These are phyloP conservation scores for Nicator chloris DNA, from an alignment of 2,113 vertebrate species.

Conservation along the genomic window DNA sequence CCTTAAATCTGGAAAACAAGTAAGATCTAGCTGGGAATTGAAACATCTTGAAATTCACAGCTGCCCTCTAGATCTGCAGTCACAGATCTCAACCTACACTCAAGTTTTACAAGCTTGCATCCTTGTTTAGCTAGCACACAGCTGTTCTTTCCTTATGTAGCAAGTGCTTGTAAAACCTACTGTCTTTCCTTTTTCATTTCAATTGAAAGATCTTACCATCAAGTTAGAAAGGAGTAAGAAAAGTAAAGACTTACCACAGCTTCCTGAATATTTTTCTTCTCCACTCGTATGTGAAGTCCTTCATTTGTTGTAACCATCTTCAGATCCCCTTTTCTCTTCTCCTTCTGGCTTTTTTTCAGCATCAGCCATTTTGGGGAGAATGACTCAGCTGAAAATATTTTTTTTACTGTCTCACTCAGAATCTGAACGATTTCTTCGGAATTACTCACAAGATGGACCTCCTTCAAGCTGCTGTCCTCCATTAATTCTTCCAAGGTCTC, in stretches of 20 bases:
- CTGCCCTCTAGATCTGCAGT: neutral
- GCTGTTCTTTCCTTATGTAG: neutral
- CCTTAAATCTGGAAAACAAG: neutral
- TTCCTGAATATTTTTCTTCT: slow-evolving; percentile 67
- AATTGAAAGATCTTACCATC: neutral
- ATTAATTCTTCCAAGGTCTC: slow-evolving; percentile 57
- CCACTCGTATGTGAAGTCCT: slow-evolving; percentile 73
- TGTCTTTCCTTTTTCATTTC: neutral
- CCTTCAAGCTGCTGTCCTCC: slow-evolving; percentile 52
- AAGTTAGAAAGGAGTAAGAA: neutral
- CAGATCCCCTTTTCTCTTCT: neutral
- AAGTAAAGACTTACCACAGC: slow-evolving; percentile 70
- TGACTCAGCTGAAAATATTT: slow-evolving; percentile 32
- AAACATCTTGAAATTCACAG: neutral
- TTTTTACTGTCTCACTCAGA: slow-evolving; percentile 62
- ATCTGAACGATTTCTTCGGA: slow-evolving; percentile 35
- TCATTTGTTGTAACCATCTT: slow-evolving; percentile 58
- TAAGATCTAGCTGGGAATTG: neutral
- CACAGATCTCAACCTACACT: neutral
- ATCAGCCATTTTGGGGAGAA: rapidly evolving
- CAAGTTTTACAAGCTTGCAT: neutral
- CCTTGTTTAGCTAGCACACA: neutral
- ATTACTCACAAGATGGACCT: slow-evolving; percentile 78
- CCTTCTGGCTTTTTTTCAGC: neutral
- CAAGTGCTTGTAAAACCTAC: neutral